Base-by-base conservation (phyloP, 2,113 vertebrate species). In the Calidris pygmaea region DNA sequence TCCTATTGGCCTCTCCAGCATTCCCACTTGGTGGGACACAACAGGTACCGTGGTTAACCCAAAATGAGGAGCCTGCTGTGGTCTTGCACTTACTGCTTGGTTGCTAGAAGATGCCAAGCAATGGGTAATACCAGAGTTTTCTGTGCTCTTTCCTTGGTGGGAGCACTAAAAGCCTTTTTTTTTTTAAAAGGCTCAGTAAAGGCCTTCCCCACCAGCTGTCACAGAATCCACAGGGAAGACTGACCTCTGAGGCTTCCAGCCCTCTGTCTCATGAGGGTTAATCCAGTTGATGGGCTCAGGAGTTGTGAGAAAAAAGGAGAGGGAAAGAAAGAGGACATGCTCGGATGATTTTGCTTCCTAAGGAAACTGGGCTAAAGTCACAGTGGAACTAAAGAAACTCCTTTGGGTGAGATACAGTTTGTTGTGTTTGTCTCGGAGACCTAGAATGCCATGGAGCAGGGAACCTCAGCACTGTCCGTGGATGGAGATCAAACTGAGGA, bases 401-500 rank as follows among this genome's bases (percentile, higher is more conserved):
- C 45, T 76, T 56, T 72, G 72, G 53, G 23, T 2, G 10, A 86
- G 45, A 34, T 45, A 62, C 8, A 18, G 3, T 34, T 50, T 6
- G 6, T 35, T 77, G 14, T 53, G 18, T 43, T 86, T 75, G 13
- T 30, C 48, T 79, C 47, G 32, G n/a, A 63, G 16, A 79, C 20
- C 9, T 35, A 52, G 63, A 48, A 67, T 77, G 35, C 30, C 79
- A n/a, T 5, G n/a, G 50, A 52, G 24, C 3, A 3, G 41, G 37
- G n/a, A 71, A 58, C 9, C 5, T n/a, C 62, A 53, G 35, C 35
- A 45, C 9, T 65, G 26, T 22, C 41, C 23, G 23, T 13, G 18
- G 32, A 10, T 74, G 45, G 35, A 80, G 27, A 62, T 30, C 17
- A 45, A 0, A 1, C 48, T 60, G 48, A 37, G 1, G 0, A 7